A percentile compares a stretch with the other conserved stretches of the same genome.
Conservation (phyloP, 2,888 invertebrate species). For the Yponomeuta cagnagella region DNA sequence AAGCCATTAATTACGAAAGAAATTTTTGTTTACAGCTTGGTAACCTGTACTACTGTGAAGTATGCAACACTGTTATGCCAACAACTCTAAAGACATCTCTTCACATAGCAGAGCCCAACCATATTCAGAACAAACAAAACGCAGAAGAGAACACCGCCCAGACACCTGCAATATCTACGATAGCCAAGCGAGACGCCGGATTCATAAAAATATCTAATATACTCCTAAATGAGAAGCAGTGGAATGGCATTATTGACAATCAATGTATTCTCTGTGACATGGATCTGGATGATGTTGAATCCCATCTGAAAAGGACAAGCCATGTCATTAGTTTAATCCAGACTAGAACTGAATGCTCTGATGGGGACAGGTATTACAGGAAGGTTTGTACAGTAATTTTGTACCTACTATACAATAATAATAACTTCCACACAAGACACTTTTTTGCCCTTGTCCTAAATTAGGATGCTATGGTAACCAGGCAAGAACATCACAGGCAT, state of each 20-base stretch:
- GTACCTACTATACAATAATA: too few species aligned
- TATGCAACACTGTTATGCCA: slow-evolving; percentile 35
- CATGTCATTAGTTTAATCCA: slow-evolving; percentile 43
- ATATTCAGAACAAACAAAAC: slow-evolving; percentile 31
- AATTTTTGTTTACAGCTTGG: slow-evolving; percentile 34
- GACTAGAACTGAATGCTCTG: slow-evolving; percentile 25
- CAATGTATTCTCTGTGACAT: slow-evolving; percentile 39
- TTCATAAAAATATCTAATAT: slow-evolving; percentile 29
- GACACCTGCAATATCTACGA: slow-evolving; percentile 17
- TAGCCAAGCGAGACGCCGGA: slow-evolving; percentile 26
- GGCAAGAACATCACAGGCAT: too few species aligned
- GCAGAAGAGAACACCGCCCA: slow-evolving; percentile 21
- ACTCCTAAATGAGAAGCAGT: slow-evolving; percentile 32
- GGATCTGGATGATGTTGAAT: slow-evolving; percentile 21
- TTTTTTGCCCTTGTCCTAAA: too few species aligned
- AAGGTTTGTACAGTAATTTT: slow-evolving; percentile 29
- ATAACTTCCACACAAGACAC: too few species aligned
- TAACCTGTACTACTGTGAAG: slow-evolving; percentile 41
- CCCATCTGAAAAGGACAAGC: slow-evolving; percentile 29
- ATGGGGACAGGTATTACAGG: slow-evolving; percentile 33
- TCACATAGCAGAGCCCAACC: slow-evolving; percentile 35
- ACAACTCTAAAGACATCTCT: slow-evolving; percentile 24
- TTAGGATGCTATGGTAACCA: too few species aligned
- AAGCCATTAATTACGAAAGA: too few species aligned
- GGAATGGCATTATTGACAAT: slow-evolving; percentile 39